These are phyloP conservation scores for Mythimna vitellina DNA, from an alignment of 2,888 invertebrate genomes.

Conservation along the genomic window DNA sequence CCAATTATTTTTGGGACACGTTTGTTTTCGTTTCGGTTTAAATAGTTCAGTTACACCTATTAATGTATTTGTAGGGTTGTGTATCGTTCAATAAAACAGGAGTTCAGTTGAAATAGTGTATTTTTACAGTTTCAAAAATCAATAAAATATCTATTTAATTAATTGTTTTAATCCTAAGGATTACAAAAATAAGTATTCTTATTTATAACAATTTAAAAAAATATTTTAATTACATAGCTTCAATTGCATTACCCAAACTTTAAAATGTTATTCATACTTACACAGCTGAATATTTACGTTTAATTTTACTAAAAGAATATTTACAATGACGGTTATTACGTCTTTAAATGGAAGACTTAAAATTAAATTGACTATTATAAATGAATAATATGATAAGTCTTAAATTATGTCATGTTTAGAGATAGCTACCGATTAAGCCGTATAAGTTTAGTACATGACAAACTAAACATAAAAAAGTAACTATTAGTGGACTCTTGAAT, in stretches of 20 bases:
- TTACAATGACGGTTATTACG: conserved; percentile 76
- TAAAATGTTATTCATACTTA: conserved; percentile 63
- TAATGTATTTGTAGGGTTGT: not conserved
- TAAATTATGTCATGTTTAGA: conserved; percentile 76
- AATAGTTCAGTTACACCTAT: not conserved
- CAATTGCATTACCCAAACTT: conserved; percentile 72
- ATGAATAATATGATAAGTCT: conserved; percentile 69
- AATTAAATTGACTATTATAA: conserved; percentile 80
- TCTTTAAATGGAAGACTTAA: conserved; percentile 77
- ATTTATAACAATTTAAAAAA: conserved; percentile 66
- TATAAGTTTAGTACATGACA: conserved; percentile 75
- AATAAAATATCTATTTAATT: conserved; percentile 75
- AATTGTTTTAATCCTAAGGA: conserved; percentile 76
- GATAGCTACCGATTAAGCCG: conserved; percentile 73
- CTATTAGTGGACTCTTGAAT: conserved; percentile 70
- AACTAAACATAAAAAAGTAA: conserved; percentile 70
- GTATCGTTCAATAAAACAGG: conserved; percentile 40
- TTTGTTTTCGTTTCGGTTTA: not conserved
- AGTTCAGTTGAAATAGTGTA: conserved; percentile 80
- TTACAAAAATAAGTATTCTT: conserved; percentile 87
- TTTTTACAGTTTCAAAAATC: conserved; percentile 81
- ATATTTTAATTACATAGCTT: conserved; percentile 73
- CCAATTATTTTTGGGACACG: not conserved
- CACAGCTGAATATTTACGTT: conserved; percentile 52
- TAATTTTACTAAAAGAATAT: conserved; percentile 74